Conservation (phyloP, 2,888 invertebrate genomes). For the Ditylenchus weischeri region DNA sequence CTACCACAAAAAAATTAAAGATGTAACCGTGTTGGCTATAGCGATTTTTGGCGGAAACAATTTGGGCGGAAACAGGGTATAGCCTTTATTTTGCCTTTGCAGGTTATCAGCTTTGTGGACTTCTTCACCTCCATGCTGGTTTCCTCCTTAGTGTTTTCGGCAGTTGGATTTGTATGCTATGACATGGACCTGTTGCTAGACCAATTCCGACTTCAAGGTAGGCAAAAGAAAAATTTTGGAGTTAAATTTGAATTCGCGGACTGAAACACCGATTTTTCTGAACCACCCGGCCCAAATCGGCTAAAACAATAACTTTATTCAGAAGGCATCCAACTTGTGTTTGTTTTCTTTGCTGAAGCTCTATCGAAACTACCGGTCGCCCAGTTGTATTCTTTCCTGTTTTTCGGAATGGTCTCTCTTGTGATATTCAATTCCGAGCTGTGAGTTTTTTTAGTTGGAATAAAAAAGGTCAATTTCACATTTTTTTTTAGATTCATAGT, state of each 20-base stretch:
- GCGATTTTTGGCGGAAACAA: no score
- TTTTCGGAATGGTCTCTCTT: constrained; percentile 68
- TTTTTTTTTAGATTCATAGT: no score
- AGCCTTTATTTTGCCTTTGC: no score
- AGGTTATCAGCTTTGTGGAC: constrained; percentile 72
- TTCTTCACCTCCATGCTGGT: constrained; percentile 77
- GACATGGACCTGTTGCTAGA: constrained; percentile 68
- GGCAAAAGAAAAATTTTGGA: neutral
- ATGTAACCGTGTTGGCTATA: no score
- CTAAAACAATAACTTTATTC: neutral
- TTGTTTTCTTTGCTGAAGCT: constrained; percentile 80
- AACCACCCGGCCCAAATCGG: no score
- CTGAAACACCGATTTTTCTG: no score
- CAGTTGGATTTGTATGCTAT: constrained; percentile 77
- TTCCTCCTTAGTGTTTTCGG: constrained; percentile 76
- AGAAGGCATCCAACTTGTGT: constrained; percentile 66
- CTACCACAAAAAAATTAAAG: no score
- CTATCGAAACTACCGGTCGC: constrained; percentile 75
- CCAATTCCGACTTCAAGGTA: constrained; percentile 55
- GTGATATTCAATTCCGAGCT: constrained; percentile 53
- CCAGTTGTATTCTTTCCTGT: constrained; percentile 77
- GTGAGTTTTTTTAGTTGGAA: no score
- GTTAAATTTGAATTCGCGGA: no score
- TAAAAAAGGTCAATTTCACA: no score
- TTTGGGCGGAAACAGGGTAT: no score